Percentiles rank a stretch among this genome's conserved stretches.
Evolutionary conservation across 2,888 invertebrate genomes (phyloP).

Genomic region (Dichetophora obliterata): DNA sequence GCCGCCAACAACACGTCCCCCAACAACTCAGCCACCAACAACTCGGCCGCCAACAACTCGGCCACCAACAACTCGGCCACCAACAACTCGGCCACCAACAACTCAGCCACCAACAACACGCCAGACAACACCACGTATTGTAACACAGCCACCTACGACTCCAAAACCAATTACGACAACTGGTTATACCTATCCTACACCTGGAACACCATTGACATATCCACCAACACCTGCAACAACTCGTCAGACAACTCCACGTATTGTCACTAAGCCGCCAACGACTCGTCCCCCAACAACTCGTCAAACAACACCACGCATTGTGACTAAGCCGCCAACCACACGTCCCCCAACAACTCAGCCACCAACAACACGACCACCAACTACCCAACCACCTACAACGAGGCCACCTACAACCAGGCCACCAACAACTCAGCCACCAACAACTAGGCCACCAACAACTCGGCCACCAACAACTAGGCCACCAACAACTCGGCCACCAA

Average conservation of each 20-base stretch:
- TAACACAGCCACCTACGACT: constrained; percentile 33
- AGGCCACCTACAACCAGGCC: constrained; percentile 37
- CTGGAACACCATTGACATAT: constrained; percentile 48
- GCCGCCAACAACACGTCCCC: constrained; percentile 25
- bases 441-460: constrained; percentile 49
- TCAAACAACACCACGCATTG: not conserved
- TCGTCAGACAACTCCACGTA: not conserved
- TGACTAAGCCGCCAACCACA: constrained; percentile 26
- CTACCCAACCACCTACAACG: no score
- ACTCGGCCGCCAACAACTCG: constrained; percentile 39
- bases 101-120: constrained; percentile 44
- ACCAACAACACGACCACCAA: constrained; percentile 41
- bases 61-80: constrained; percentile 34
- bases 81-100: constrained; percentile 42
- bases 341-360: constrained; percentile 31
- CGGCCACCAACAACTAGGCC: constrained; percentile 50
- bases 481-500: constrained; percentile 47
- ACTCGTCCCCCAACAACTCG: constrained; percentile 52
- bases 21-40: constrained; percentile 9
- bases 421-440: constrained; percentile 40
- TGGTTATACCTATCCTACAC: no score
- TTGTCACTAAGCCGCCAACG: constrained; percentile 23
- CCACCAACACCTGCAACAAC: constrained; percentile 22
- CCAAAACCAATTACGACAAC: constrained; percentile 40
- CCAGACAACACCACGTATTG: constrained; percentile 11